phyloP scores from a whole-genome alignment of 1,140 invertebrate genomes.

The Saccostrea glomerata region DNA sequence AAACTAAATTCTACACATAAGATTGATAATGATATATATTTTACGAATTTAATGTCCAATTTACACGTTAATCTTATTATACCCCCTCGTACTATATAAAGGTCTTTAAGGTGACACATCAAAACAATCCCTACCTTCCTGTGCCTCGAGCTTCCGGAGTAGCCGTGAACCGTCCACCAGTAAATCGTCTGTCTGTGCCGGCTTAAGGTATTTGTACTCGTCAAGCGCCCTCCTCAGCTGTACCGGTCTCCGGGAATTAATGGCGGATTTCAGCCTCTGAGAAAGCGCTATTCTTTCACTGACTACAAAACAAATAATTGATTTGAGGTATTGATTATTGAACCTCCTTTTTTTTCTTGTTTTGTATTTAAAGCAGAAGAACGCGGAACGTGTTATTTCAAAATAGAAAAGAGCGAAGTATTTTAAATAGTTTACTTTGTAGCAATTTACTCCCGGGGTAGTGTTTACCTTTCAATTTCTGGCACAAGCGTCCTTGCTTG shows the following conservation, averaged over 20 bases:
- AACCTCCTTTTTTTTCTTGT: neutral
- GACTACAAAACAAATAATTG: slow-evolving; percentile 41
- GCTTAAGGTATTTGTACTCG: slow-evolving; percentile 45
- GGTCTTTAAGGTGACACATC: neutral
- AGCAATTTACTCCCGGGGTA: neutral
- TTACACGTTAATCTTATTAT: no score
- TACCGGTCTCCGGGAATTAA: slow-evolving; percentile 39
- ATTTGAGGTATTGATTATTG: neutral
- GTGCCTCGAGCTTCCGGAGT: slow-evolving; percentile 43
- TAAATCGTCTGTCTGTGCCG: slow-evolving; percentile 30
- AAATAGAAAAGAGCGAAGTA: neutral
- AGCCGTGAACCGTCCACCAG: slow-evolving; percentile 32
- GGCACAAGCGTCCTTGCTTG: neutral
- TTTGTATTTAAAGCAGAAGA: neutral
- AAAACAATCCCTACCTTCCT: slow-evolving; percentile 42
- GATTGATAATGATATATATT: no score
- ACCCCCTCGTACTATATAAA: no score
- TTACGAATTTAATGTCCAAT: no score
- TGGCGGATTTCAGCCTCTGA: slow-evolving; percentile 38
- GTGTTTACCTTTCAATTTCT: slow-evolving; percentile 21
- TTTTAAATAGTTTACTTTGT: neutral
- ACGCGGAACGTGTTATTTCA: neutral
- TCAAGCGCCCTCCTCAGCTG: slow-evolving; percentile 38
- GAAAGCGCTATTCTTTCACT: slow-evolving; percentile 44
- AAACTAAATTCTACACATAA: no score